A percentile compares a stretch with the other conserved stretches of the same genome.
Conservation (phyloP, 2,113 vertebrate species). For the Polypterus senegalus region DNA sequence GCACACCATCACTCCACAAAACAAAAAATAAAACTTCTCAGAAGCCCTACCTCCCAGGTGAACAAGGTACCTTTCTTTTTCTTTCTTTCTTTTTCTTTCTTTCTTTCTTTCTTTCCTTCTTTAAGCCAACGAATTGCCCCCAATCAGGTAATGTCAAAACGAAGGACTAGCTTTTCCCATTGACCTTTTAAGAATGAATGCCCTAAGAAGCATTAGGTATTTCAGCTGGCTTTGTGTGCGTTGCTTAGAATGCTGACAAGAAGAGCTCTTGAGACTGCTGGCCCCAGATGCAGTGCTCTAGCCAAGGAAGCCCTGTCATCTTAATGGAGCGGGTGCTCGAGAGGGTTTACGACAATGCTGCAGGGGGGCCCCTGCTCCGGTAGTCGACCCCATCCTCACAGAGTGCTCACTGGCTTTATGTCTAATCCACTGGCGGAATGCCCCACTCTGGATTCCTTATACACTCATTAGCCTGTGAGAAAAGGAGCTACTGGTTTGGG, state of each 20-base stretch:
- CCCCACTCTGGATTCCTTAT: too few species aligned
- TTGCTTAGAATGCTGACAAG: conserved; percentile 7
- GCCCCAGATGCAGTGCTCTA: conserved; percentile 15
- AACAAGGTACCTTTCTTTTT: too few species aligned
- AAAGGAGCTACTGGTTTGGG: too few species aligned
- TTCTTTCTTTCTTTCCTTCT: conserved; percentile 2
- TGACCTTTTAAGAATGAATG: conserved; percentile 23
- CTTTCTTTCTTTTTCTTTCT: conserved; percentile 1
- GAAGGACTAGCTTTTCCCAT: conserved; percentile 18
- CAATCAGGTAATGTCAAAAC: conserved; percentile 12
- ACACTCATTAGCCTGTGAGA: too few species aligned
- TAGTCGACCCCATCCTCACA: neutral
- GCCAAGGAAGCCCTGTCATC: too few species aligned
- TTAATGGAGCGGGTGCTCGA: too few species aligned
- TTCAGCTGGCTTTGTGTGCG: conserved; percentile 14
- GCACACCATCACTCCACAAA: conserved; percentile 19
- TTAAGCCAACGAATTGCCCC: conserved; percentile 2
- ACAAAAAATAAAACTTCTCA: conserved; percentile 1
- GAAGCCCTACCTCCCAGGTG: too few species aligned
- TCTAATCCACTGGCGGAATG: too few species aligned
- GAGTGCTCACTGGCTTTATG: neutral
- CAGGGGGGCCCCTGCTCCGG: neutral
- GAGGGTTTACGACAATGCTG: neutral
- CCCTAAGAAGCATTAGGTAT: conserved; percentile 11
- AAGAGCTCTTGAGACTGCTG: conserved; percentile 19